Evolutionary conservation across 2,888 invertebrate genomes (phyloP), one percentile per base, ranked within the genome.

Genomic region (Cephus rjabovi): DNA sequence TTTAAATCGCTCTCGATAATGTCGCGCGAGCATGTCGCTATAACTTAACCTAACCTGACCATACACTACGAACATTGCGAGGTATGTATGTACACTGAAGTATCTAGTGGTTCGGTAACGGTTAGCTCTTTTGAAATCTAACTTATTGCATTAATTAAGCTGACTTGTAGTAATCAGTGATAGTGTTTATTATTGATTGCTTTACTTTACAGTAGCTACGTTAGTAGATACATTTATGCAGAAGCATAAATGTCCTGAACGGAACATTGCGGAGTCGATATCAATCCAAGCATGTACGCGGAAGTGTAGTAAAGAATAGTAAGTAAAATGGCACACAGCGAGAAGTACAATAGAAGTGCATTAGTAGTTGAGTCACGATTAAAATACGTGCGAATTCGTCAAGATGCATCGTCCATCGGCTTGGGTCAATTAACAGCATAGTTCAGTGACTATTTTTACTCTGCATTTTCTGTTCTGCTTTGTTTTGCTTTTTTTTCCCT

Each of bases 221-320:
- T 71, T 33, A 71, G 71, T 3, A 12, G 12, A 71, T 31, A 15
- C 56, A 56, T 56, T 23, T 56, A 56, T 23, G 23, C 56, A 23
- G 56, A 56, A 9, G 56, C 56, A 56, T 56, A 56, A 23, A 56
- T 23, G 23, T 56, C 23, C 56, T 23, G 71, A 71, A 34, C 71
- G 71, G 71, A 31, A 34, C 71, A 34, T 31, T 71, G 71, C 31
- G 12, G 31, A 31, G 71, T 81, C 84, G 85, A 83, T 83, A 83
- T 83, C 85, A 82, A 88, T 86, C 87, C 79, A 87, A 82, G 82
- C 89, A 88, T 89, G 89, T 91, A 90, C 90, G 83, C 90, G 91
- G 91, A 91, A 91, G 89, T 88, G 83, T 83, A 83, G 73, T 83
- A 81, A 81, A 77, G 90, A 90, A 91, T 91, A 87, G 87, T 84